Conservation (phyloP, 2,888 invertebrate genomes). For the Pseudococcus longispinus region DNA sequence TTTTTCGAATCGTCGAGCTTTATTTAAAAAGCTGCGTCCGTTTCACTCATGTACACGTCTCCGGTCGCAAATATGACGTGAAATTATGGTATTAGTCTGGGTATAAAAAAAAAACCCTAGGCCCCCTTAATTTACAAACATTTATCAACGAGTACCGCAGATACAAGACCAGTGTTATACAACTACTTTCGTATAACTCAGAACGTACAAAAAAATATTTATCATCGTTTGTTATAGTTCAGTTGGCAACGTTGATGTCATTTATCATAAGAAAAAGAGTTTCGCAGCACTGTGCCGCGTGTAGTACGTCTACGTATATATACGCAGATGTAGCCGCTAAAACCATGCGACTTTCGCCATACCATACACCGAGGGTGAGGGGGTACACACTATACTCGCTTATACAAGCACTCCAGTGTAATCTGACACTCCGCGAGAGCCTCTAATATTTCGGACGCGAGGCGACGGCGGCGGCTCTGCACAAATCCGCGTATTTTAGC, state of each 20-base stretch:
- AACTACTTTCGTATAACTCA: constrained; percentile 51
- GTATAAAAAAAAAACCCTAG: neutral
- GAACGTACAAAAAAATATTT: constrained; percentile 54
- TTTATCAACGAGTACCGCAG: constrained; percentile 54
- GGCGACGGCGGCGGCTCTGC: neutral
- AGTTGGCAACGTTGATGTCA: constrained; percentile 56
- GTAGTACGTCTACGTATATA: neutral
- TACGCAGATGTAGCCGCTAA: constrained; percentile 10
- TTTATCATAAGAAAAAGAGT: constrained; percentile 55
- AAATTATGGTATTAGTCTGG: constrained; percentile 39
- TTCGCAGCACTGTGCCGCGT: constrained; percentile 25
- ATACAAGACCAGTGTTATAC: constrained; percentile 52
- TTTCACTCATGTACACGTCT: neutral
- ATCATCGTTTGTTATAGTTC: constrained; percentile 56
- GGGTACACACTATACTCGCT: neutral
- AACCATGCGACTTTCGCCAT: constrained; percentile 36
- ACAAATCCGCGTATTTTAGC: constrained; percentile 18
- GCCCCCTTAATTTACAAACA: constrained; percentile 53
- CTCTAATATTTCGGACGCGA: neutral
- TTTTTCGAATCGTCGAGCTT: constrained; percentile 41
- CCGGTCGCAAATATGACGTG: constrained; percentile 23
- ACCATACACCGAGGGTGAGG: neutral
- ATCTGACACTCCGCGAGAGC: constrained; percentile 25
- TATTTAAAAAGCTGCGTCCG: constrained; percentile 36
- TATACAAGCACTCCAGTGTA: constrained; percentile 4